Base-by-base conservation (phyloP, 2,888 invertebrate genomes). In the Nemotelus nigrinus region DNA sequence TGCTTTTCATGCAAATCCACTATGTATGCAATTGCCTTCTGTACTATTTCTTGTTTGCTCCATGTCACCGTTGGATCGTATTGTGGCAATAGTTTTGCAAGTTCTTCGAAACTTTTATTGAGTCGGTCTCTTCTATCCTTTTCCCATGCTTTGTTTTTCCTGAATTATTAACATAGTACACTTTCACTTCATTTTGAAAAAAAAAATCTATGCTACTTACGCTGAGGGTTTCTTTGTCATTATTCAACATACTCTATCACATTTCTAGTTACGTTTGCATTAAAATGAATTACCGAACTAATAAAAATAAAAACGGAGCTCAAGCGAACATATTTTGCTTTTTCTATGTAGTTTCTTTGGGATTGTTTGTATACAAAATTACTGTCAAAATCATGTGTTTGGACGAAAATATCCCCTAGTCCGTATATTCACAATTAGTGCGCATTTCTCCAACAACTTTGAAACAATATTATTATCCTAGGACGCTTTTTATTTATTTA, bases 71-170 rank as follows among this genome's bases (percentile, higher is more conserved):
- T 85, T n/a, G 88, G 87, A 80, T 86, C 85, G 79, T 85, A 84
- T 75, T 84, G 82, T n/a, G 86, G 86, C 41, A 87, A 80, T 39
- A 86, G 81, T 76, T 82, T 83, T 47, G 83, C 83, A 72, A 87
- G 81, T 74, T 85, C 83, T 67, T 83, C 82, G 80, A 87, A 87
- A 25, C 83, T 82, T 63, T 82, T 82, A 80, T 90, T 90, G 81
- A 91, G 86, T 81, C 90, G 88, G 81, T 89, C 88, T 82, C 91
- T 86, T 83, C 91, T 86, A 82, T 90, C 89, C 85, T 90, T 88
- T 87, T 90, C 91, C 90, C 90, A 91, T 86, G 89, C 88, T 84
- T 89, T 89, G 81, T 82, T 82, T 78, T 82, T 82, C 50, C 82
- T 82, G 50, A 72, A 41, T 44, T 55, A 67, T 6, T 67, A 10